Base-by-base conservation (phyloP, 1,140 invertebrate genomes). In the Orius insidiosus region DNA sequence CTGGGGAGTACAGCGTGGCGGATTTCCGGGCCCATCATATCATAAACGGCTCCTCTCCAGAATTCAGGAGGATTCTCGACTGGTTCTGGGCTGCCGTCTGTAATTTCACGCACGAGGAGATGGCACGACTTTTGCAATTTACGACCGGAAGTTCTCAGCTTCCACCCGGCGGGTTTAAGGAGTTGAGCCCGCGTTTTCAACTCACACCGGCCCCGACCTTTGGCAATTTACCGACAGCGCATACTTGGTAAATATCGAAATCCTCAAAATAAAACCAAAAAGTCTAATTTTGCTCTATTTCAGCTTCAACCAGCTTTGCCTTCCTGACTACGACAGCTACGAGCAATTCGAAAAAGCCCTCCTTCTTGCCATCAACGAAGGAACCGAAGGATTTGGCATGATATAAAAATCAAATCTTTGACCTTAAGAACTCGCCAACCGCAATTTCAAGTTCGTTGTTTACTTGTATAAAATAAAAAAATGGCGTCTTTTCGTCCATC, bases 81-180 rank as follows among this genome's bases (percentile, higher is more conserved):
- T 94, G 89, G 88, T 93, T 94, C 63, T 95, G 89, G 90, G 85
- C 86, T 2, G 84, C 86, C 38, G 78, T 94, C 13, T 79, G 77
- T 50, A 87, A 85, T 62, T 90, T 94, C 60, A 87, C 83, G 24
- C 79, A 84, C 56, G 88, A 92, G 60, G 88, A 95, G 68, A 88
- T 92, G 76, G 88, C 87, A 1, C 67, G 88, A 36, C 68, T 96
- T 47, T 67, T 96, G 51, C 89, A 96, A 64, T 95, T 95, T 63
- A 89, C 85, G n/a, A 95, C 90, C 1, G 84, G 83, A 35, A 89
- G 84, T 61, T 85, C 84, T 8, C 85, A 90, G 65, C 70, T 95
- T 56, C 90, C 89, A 42, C 82, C 87, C 1, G 87, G 85, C 34
- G 90, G 90, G 7, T 93, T 75, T 54, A 68, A 74, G 55, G 85